Evolutionary conservation across 53 echinoderm and acorn worm species (phyloP), one percentile per base, ranked within the genome.

Genomic region (Paelopatides confundens): DNA sequence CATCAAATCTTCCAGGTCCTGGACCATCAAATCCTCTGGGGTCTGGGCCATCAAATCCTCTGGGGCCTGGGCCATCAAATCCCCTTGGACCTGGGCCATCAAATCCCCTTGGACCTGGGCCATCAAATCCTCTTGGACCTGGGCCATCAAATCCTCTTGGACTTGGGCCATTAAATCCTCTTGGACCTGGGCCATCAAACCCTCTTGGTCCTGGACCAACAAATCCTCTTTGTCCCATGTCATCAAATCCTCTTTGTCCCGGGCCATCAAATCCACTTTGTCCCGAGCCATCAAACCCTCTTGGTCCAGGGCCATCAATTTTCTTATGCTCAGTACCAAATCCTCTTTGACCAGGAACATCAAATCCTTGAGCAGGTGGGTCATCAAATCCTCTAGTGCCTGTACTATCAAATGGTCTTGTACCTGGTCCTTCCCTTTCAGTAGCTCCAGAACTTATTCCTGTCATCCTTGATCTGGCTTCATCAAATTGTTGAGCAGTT

Each of bases 231-330:
- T 39, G 85, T 12, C 21, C 81, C 47, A 14, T 58, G 37, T 85
- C 74, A 64, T 88, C 69, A 29, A 65, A 36, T 14, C 92, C 40
- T 37, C 53, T 38, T 24, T 38, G 40, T 9, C 88, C 64, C 21
- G 77, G 76, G 23, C 88, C 92, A 40, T 70, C 70, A 85, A 89
- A 74, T 10, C 89, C 92, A 24, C 88, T 87, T 13, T 83, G 84
- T 31, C 87, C 69, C 5, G 84, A 47, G 40, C 52, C 78, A 78
- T 31, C 78, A 78, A 78, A 78, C 17, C 86, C 89, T 33, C 66
- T 86, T 43, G 92, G 88, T 33, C 83, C 66, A 30, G 81, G 81
- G 8, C n/a, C 69, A 68, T 68, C 69, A 68, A 68, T 8, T 23
- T 21, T 58, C n/a, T n/a, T 58, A 58, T 15, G 21, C 29, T 36